Percentiles rank a stretch among this genome's conserved stretches.
Evolutionary conservation across 2,888 invertebrate species (phyloP).

Genomic region (Dermolepida albohirtum): DNA sequence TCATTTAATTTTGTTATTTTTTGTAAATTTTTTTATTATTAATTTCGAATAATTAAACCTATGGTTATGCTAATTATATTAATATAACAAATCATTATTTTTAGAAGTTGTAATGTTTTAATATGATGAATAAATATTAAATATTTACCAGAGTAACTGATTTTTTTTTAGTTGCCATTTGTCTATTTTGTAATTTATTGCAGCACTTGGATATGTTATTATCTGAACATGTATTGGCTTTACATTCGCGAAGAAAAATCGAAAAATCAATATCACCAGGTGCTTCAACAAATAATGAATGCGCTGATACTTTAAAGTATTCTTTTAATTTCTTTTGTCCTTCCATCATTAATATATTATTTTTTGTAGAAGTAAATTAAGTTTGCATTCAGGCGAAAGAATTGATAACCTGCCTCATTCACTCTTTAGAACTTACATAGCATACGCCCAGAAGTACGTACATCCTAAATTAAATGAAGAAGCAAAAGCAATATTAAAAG

Average conservation of each 20-base stretch:
- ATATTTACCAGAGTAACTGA: too few species aligned
- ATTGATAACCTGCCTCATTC: constrained; percentile 80
- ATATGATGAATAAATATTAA: too few species aligned
- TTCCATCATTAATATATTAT: constrained; percentile 7
- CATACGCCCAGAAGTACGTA: constrained; percentile 90
- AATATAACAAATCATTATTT: too few species aligned
- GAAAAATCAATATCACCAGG: constrained; percentile 1
- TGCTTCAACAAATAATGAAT: neutral
- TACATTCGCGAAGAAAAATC: constrained; percentile 70
- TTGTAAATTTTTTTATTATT: too few species aligned
- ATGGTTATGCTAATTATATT: too few species aligned
- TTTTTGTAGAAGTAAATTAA: constrained; percentile 71
- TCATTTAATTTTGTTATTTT: too few species aligned
- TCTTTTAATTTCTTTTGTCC: neutral
- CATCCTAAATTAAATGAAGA: constrained; percentile 80
- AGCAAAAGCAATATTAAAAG: constrained; percentile 78
- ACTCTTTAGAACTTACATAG: constrained; percentile 89
- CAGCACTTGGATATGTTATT: constrained; percentile 80
- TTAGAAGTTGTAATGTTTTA: too few species aligned
- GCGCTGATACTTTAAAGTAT: constrained; percentile 26
- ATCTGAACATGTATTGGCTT: constrained; percentile 85
- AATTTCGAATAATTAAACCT: too few species aligned
- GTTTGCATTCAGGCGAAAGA: constrained; percentile 70
- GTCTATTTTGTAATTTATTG: constrained; percentile 51
- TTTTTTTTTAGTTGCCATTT: too few species aligned